Evolutionary conservation across 2,888 invertebrate genomes (phyloP).

Genomic region (Calameuta idolon): DNA sequence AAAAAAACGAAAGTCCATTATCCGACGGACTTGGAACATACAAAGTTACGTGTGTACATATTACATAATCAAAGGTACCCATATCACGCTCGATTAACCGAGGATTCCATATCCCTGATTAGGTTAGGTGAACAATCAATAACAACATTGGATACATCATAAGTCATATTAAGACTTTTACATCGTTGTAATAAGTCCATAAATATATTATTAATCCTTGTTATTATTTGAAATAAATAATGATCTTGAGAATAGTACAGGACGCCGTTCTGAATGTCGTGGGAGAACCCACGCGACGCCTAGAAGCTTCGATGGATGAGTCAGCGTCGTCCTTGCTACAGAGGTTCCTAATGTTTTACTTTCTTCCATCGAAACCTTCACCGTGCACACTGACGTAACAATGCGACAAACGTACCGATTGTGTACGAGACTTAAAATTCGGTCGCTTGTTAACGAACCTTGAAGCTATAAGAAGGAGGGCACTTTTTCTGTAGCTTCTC

Average conservation of each 20-base stretch:
- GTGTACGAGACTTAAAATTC: too few relatives aligned
- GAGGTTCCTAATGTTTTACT: background rate
- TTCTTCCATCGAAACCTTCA: constrained; percentile 1
- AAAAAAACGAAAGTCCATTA: background rate
- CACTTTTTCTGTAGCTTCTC: background rate
- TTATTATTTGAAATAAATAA: background rate
- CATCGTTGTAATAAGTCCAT: background rate
- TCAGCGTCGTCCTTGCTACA: background rate
- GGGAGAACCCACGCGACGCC: background rate
- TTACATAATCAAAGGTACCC: background rate
- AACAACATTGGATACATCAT: background rate
- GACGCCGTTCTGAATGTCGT: background rate
- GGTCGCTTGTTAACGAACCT: background rate
- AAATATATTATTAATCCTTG: background rate
- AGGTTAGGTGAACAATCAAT: background rate
- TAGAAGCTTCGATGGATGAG: background rate
- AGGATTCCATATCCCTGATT: background rate
- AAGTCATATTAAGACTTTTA: background rate
- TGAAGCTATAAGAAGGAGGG: background rate
- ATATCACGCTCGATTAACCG: background rate
- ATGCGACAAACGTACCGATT: too few relatives aligned
- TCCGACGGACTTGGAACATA: background rate
- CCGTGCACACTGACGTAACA: background rate
- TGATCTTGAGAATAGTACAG: background rate
- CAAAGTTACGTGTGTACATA: background rate